These are phyloP conservation scores for Nyctibius grandis DNA, from an alignment of 2,797 vertebrate species.

Conservation along the genomic window DNA sequence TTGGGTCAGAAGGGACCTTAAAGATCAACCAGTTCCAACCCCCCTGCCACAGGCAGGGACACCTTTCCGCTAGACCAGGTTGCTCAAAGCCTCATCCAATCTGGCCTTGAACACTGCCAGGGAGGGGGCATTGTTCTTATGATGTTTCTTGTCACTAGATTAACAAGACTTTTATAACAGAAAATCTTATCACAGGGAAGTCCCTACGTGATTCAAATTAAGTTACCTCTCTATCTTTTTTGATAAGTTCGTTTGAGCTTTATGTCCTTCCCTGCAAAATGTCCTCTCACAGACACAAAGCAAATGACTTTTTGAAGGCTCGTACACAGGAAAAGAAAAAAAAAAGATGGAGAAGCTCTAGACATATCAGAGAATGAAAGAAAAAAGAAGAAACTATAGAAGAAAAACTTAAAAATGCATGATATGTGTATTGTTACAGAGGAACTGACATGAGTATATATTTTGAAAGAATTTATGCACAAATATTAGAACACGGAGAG, in stretches of 20 bases:
- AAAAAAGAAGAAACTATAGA: no score
- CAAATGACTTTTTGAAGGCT: slow-evolving; percentile 26
- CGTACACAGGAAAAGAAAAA: not conserved
- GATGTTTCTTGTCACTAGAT: not conserved
- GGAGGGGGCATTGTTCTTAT: not conserved
- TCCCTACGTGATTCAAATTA: not conserved
- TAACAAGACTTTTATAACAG: not conserved
- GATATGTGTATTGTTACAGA: not conserved
- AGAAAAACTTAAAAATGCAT: not conserved
- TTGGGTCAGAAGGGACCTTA: no score
- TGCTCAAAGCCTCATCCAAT: no score
- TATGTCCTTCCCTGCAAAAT: not conserved
- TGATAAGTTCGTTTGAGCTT: not conserved
- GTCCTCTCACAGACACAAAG: not conserved
- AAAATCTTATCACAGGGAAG: not conserved
- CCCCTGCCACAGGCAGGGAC: no score
- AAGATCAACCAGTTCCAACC: no score
- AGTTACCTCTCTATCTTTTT: not conserved
- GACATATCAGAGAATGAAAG: not conserved
- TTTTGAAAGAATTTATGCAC: not conserved
- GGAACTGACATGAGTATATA: not conserved
- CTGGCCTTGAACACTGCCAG: no score
- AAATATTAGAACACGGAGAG: not conserved
- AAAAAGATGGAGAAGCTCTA: not conserved
- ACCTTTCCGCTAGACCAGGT: no score